Evolutionary conservation across 2,797 vertebrate genomes (phyloP).

Genomic region (Morus bassanus): DNA sequence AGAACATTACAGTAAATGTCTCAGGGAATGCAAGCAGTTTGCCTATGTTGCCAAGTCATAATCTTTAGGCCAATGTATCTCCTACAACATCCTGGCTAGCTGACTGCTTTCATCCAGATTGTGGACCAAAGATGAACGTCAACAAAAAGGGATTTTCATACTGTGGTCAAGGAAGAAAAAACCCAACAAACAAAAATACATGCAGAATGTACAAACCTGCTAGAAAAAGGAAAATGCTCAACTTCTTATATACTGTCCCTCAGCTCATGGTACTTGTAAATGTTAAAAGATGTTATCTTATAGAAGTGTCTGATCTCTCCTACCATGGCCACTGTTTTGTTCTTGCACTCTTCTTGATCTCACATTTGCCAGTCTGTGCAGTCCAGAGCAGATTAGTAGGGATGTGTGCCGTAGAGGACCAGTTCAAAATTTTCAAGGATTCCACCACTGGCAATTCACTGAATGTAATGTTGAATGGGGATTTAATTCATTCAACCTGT

Average conservation of each 20-base stretch:
- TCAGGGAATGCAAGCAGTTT: background rate
- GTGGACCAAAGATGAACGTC: background rate
- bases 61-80: background rate
- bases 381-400: background rate
- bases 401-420: background rate
- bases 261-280: background rate
- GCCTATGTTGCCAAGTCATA: background rate
- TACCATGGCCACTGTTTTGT: background rate
- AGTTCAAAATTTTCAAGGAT: background rate
- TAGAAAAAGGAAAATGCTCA: background rate
- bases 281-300: background rate
- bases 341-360: background rate
- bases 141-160: background rate
- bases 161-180: background rate
- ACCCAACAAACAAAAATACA: background rate
- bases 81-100: background rate
- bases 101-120: background rate
- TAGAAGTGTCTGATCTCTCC: background rate
- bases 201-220: background rate
- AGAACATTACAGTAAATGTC: background rate
- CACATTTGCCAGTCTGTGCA: background rate
- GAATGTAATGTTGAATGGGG: background rate
- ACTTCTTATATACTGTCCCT: background rate
- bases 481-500: background rate
- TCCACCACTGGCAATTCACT: background rate